phyloP scores from a whole-genome alignment of 2,797 vertebrate species.

The Eutrigla gurnardus region DNA sequence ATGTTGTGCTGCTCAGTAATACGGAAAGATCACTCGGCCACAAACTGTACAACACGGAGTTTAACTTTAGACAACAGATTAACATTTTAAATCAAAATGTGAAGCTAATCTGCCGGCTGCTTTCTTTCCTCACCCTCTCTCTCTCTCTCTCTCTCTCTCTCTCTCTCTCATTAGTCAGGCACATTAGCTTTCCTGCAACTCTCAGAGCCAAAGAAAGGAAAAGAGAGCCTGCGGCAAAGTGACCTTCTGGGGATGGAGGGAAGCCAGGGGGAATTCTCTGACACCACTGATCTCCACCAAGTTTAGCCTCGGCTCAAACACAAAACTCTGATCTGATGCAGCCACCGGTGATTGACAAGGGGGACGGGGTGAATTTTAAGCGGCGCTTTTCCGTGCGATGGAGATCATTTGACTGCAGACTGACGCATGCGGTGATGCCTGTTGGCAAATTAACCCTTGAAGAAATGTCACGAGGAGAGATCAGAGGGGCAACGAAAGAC shows the following conservation, averaged over 20 bases:
- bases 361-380: slow-evolving; percentile 72
- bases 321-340: slow-evolving; percentile 80
- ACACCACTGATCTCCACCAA: slow-evolving; percentile 78
- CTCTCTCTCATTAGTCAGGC: slow-evolving; percentile 75
- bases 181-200: slow-evolving; percentile 69
- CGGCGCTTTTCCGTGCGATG: slow-evolving; percentile 31
- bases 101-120: slow-evolving; percentile 49
- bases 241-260: slow-evolving; percentile 82
- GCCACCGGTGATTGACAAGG: slow-evolving; percentile 75
- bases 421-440: slow-evolving; percentile 66
- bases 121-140: background rate
- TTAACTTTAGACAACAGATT: slow-evolving; percentile 61
- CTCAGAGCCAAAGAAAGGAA: slow-evolving; percentile 67
- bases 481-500: slow-evolving; percentile 58
- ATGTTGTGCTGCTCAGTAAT: slow-evolving; percentile 30
- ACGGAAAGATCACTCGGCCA: slow-evolving; percentile 23
- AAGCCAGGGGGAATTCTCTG: slow-evolving; percentile 77
- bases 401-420: slow-evolving; percentile 67
- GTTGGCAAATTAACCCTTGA: slow-evolving; percentile 71
- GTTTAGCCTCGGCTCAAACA: slow-evolving; percentile 69
- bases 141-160: slow-evolving; percentile 40
- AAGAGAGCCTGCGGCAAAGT: slow-evolving; percentile 80
- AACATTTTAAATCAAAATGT: slow-evolving; percentile 64
- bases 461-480: slow-evolving; percentile 53
- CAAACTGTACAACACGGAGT: slow-evolving; percentile 29